Conservation (phyloP, 2,797 vertebrate species). For the Falco columbarius region DNA sequence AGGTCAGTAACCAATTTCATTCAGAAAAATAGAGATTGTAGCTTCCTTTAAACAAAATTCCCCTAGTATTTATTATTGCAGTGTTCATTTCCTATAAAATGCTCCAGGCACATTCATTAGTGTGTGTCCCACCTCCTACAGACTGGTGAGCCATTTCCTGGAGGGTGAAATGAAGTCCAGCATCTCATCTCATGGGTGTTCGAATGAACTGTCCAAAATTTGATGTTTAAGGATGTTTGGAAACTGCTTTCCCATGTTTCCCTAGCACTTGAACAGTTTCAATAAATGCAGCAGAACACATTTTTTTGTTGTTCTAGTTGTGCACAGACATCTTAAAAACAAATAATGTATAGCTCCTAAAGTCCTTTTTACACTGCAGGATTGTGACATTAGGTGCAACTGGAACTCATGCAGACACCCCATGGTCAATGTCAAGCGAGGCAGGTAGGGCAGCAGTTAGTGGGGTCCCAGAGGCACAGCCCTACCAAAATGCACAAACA, state of each 20-base stretch:
- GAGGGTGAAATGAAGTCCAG: background rate
- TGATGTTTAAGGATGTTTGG: background rate
- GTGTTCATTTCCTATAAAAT: background rate
- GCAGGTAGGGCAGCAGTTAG: background rate
- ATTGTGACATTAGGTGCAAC: background rate
- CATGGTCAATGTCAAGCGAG: fast-evolving
- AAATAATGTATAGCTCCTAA: background rate
- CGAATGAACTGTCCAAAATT: background rate
- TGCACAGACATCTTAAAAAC: background rate
- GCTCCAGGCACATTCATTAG: background rate
- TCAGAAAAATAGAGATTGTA: background rate
- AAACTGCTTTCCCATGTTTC: background rate
- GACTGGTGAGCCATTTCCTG: background rate
- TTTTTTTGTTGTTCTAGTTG: background rate
- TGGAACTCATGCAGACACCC: background rate
- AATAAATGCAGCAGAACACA: background rate
- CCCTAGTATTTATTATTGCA: background rate
- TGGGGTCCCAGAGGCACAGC: background rate
- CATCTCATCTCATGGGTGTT: background rate
- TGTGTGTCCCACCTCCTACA: background rate
- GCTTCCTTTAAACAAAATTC: background rate
- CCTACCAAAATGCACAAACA: background rate
- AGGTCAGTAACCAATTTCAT: background rate
- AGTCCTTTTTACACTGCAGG: background rate
- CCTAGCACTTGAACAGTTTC: background rate